Base-by-base conservation (phyloP, 1,140 invertebrate species). In the Sycobia sp. region DNA sequence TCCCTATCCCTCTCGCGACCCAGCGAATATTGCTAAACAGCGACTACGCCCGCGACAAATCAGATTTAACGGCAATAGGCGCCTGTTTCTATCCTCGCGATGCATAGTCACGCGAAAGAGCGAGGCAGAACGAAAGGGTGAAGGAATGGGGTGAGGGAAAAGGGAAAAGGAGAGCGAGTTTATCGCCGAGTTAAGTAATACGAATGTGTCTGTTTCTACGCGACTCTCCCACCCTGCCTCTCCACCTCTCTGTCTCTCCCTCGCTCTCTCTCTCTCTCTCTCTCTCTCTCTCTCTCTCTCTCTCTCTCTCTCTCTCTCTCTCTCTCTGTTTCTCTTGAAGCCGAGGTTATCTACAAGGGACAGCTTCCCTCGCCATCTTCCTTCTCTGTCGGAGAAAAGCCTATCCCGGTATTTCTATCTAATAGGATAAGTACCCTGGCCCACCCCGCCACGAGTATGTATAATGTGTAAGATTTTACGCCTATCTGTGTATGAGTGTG, bases 111-210 rank as follows among this genome's bases (percentile, higher is more conserved):
- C 38, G 14, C 16, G 41, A 44, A 44, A 44, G 41, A 44, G 65
- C 62, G 66, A 67, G 58, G 51, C 66, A 60, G 57, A 51, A 55
- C 60, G 63, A 63, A 14, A 39, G 7, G 14, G 38, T 39, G 7
- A 14, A 3, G 38, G n/a, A 14, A 11, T 34, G 32, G 67, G 70
- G 71, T 69, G 71, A 66, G 71, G 38, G n/a, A n/a, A n/a, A 4
- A 41, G 68, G 25, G 65, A 62, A 67, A 67, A 58, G 55, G 66
- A 62, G 56, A 49, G 59, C 56, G 63, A 65, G 68, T 76, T 76
- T 75, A 76, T 76, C 73, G 71, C 69, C 66, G 62, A 70, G 73
- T 73, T 76, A 76, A 76, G 73, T 76, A 76, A 76, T 76, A 76
- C 73, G 73, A 76, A 76, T 76, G 75, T 71, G 75, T 76, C 72